phyloP scores from a whole-genome alignment of 1,140 invertebrate species.

The Saccostrea echinata region DNA sequence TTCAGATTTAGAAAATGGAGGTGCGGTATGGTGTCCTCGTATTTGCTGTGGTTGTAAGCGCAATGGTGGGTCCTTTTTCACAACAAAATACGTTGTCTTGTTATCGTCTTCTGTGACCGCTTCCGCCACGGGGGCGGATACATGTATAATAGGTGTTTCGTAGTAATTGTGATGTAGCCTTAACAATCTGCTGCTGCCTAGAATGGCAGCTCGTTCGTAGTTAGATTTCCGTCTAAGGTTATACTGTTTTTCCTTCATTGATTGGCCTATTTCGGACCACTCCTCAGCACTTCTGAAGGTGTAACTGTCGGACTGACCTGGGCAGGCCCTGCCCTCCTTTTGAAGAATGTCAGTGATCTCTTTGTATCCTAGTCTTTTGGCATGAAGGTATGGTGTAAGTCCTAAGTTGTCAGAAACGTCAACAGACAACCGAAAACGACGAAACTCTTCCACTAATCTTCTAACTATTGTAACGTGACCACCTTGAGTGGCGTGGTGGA shows the following conservation, averaged over 20 bases:
- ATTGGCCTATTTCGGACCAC: conserved; percentile 71
- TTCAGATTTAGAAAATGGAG: conserved; percentile 43
- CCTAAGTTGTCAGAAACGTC: conserved; percentile 72
- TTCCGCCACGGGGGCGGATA: neutral
- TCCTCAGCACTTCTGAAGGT: conserved; percentile 69
- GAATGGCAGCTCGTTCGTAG: conserved; percentile 67
- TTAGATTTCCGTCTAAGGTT: conserved; percentile 51
- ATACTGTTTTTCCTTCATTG: conserved; percentile 63
- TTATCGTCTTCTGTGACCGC: conserved; percentile 4
- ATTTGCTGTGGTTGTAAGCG: neutral
- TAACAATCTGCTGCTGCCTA: conserved; percentile 57
- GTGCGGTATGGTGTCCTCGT: conserved; percentile 30
- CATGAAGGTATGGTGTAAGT: conserved; percentile 73
- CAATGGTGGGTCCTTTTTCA: conserved; percentile 33
- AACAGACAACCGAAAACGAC: conserved; percentile 67
- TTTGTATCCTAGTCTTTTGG: conserved; percentile 69
- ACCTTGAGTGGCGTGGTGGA: conserved; percentile 71
- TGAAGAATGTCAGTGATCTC: conserved; percentile 68
- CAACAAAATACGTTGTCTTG: conserved; percentile 46
- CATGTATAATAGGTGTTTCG: neutral
- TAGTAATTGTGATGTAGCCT: conserved; percentile 28
- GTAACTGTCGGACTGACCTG: conserved; percentile 66
- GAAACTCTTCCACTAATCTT: conserved; percentile 64
- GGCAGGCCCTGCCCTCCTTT: conserved; percentile 66
- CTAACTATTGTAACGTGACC: conserved; percentile 64